Percentiles rank a stretch among this genome's conserved stretches.
phyloP scores from a whole-genome alignment of 2,797 vertebrate genomes.

The Enteromius trimaculatus region DNA sequence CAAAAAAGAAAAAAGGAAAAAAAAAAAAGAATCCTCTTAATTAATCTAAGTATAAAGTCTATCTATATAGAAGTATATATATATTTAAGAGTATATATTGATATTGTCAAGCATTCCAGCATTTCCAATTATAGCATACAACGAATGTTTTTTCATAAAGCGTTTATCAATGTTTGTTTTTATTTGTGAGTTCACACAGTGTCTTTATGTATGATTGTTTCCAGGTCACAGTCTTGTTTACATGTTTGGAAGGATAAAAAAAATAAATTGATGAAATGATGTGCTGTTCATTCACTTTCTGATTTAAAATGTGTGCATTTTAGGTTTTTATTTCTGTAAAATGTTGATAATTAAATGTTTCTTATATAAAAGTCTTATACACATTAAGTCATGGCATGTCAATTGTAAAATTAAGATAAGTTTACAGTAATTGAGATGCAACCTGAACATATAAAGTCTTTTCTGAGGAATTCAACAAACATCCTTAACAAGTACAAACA shows the following conservation, averaged over 20 bases:
- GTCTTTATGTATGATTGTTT: slow-evolving; percentile 78
- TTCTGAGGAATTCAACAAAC: not conserved
- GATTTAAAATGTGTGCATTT: slow-evolving; percentile 11
- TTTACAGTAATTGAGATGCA: not conserved
- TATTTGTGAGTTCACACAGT: slow-evolving; percentile 73
- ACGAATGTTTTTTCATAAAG: slow-evolving; percentile 62
- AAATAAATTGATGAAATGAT: slow-evolving; percentile 74
- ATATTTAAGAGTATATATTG: slow-evolving; percentile 75
- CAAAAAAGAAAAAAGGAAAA: not conserved
- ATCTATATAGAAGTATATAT: slow-evolving; percentile 61
- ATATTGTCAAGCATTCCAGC: slow-evolving; percentile 80
- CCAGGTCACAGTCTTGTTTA: slow-evolving; percentile 81
- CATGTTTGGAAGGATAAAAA: slow-evolving; percentile 69
- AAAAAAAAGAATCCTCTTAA: slow-evolving; percentile 51
- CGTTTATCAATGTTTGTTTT: slow-evolving; percentile 65
- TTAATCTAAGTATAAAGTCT: slow-evolving; percentile 62
- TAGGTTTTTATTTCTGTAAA: not conserved
- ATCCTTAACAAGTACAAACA: not conserved
- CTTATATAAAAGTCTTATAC: not conserved
- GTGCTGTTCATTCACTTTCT: slow-evolving; percentile 61
- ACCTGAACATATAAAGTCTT: not conserved
- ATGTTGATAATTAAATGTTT: not conserved
- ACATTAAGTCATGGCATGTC: not conserved
- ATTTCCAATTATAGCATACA: slow-evolving; percentile 73
- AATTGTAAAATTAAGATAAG: not conserved